Percentiles rank a stretch among this genome's conserved stretches.
Conservation (phyloP, 2,113 vertebrate genomes). For the Procavia capensis region DNA sequence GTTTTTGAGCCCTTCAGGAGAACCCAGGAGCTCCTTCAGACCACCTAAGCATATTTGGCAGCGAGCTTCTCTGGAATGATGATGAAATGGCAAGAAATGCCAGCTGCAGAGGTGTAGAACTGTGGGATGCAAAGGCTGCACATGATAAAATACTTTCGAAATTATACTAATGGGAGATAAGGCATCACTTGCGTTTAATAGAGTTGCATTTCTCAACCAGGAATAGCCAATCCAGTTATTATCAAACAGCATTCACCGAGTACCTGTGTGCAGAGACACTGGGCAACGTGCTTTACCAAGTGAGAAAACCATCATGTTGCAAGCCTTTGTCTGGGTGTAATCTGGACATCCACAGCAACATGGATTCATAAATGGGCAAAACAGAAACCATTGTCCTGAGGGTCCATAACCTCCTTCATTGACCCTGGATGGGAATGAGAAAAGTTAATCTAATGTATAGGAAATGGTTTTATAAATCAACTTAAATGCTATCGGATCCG, state of each 20-base stretch:
- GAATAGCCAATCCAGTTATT: neutral
- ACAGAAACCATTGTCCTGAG: neutral
- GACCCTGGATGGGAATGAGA: neutral
- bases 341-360: neutral
- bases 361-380: neutral
- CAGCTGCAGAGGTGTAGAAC: neutral
- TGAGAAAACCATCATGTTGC: neutral
- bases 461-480: constrained; percentile 1
- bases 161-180: neutral
- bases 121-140: neutral
- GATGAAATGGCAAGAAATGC: neutral
- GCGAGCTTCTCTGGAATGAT: neutral
- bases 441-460: neutral
- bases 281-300: neutral
- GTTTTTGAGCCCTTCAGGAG: neutral
- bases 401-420: neutral
- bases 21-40: neutral
- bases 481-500: neutral
- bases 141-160: neutral
- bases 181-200: neutral
- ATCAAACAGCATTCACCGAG: neutral
- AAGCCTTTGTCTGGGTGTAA: neutral
- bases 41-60: neutral
- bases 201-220: neutral
- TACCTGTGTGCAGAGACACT: neutral